Percentiles rank a stretch among this genome's conserved stretches.
Conservation (phyloP, 2,888 invertebrate genomes). For the Zele albiditarsus region DNA sequence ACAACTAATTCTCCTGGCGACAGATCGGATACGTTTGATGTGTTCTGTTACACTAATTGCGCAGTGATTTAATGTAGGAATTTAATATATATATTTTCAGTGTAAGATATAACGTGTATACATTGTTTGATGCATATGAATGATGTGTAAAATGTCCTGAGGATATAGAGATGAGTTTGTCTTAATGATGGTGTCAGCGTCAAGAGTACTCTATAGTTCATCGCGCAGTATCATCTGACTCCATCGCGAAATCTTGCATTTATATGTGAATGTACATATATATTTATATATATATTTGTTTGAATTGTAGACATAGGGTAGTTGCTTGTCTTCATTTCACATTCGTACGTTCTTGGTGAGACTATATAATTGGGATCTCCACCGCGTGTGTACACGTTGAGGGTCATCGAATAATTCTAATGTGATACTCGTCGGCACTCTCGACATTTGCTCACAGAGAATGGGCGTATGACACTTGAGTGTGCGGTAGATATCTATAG, state of each 20-base stretch:
- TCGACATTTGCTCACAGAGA: background rate
- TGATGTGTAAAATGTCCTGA: background rate
- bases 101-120: background rate
- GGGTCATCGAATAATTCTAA: slow-evolving; percentile 21
- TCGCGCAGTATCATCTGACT: background rate
- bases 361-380: slow-evolving; percentile 35
- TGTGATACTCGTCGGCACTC: background rate
- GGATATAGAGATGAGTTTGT: background rate
- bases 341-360: slow-evolving; percentile 24
- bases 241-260: too few species aligned
- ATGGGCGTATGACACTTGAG: background rate
- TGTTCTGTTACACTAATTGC: background rate
- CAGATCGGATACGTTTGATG: background rate
- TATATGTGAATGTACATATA: background rate
- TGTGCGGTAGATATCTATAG: background rate
- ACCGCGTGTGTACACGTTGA: slow-evolving; percentile 2
- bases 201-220: background rate
- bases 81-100: background rate
- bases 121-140: background rate
- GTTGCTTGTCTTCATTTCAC: slow-evolving; percentile 9
- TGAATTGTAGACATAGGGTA: background rate
- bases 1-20: background rate
- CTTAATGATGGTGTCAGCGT: background rate
- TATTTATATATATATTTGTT: background rate
- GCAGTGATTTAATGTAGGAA: background rate